Evolutionary conservation across 2,888 invertebrate species (phyloP), one percentile per base, ranked within the genome.

Genomic region (Orthosia incerta): DNA sequence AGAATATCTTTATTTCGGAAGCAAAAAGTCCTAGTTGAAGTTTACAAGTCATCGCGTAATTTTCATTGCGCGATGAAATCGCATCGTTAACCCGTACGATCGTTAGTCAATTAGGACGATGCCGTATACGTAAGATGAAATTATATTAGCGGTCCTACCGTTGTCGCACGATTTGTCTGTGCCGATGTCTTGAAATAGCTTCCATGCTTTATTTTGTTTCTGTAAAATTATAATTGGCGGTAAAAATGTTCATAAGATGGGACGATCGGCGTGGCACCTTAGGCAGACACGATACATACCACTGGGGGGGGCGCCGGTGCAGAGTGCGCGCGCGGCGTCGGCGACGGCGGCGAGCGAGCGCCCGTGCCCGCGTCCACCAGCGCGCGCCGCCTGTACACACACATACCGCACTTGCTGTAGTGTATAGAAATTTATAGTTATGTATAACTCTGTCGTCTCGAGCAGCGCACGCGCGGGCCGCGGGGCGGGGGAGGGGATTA

Each of bases 171-270:
- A 59, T 61, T 75, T 71, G 13, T 84, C 79, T 20, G 39, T 50
- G 46, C 75, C 71, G 11, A 68, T 63, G 59, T 77, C 80, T 51
- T 71, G 62, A 64, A 88, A 82, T 62, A 86, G 60, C 57, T 83
- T 84, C 85, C 88, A 84, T 1, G 77, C 15, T 67, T 79, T 82
- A 61, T 66, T 71, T 69, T 84, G 78, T 66, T 81, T 80, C 86
- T 79, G 79, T 39, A 77, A 83, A 63, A 78, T 59, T 23, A 48
- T 20, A 71, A 69, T 13, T 16, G 7, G 13, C 9, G 23, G 18
- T 45, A 11, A 50, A 9, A 12, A 20, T 20, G 0, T 51, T 18
- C 3, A 46, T 18, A 51, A 5, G 7, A 3, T 26, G 45, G 31
- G 13, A 39, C 9, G 9, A 9, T 39, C 39, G 39, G 59, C 15